phyloP scores from a whole-genome alignment of 64 coral and sea anemone genomes.

The Actinia tenebrosa region DNA sequence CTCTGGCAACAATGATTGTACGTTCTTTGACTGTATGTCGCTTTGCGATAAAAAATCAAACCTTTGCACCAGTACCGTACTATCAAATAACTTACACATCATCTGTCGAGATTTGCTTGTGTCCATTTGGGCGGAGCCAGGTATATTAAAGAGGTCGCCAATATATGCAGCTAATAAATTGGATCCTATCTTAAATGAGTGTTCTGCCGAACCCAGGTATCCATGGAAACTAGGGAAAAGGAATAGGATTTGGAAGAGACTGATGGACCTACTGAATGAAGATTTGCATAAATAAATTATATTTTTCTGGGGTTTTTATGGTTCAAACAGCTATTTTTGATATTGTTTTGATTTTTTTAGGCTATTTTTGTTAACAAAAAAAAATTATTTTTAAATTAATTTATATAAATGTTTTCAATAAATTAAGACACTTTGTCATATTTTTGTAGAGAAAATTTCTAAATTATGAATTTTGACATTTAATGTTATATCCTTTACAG shows the following conservation, averaged over 20 bases:
- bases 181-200: constrained; percentile 37
- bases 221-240: constrained; percentile 78
- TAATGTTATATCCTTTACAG: too few species aligned
- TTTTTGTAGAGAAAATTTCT: too few species aligned
- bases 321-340: too few species aligned
- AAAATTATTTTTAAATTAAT: too few species aligned
- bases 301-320: background rate
- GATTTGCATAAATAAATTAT: background rate
- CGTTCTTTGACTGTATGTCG: constrained; percentile 90
- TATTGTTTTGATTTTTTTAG: too few species aligned
- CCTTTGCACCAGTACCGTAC: constrained; percentile 47
- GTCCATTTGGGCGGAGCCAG: constrained; percentile 59
- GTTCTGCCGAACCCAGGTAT: constrained; percentile 45
- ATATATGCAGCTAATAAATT: constrained; percentile 59
- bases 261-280: background rate
- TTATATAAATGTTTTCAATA: too few species aligned
- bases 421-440: too few species aligned
- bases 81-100: constrained; percentile 83
- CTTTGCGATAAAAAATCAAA: constrained; percentile 58
- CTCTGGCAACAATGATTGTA: constrained; percentile 49
- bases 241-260: constrained; percentile 15
- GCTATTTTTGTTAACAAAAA: too few species aligned
- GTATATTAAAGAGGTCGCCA: constrained; percentile 60
- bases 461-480: too few species aligned
- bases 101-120: constrained; percentile 73